A percentile compares a stretch with the other conserved stretches of the same genome.
Conservation (phyloP, 2,113 vertebrate species). For the Oncorhynchus keta region DNA sequence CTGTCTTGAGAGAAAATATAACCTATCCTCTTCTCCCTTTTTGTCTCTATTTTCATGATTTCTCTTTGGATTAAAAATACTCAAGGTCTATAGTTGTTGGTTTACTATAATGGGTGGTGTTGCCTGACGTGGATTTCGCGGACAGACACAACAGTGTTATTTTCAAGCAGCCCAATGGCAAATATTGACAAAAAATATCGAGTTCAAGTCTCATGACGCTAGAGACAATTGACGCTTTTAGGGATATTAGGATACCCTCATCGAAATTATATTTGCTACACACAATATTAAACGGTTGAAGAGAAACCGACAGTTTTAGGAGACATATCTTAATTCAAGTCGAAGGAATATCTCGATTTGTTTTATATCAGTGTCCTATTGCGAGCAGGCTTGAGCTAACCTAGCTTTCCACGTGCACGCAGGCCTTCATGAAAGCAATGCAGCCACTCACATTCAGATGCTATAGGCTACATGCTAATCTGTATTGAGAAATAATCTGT, state of each 20-base stretch:
- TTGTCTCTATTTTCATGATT: constrained; percentile 3
- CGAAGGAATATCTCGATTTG: no score
- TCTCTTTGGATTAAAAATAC: not conserved
- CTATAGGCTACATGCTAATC: not conserved
- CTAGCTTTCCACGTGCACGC: no score
- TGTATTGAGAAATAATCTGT: no score
- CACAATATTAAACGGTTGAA: no score
- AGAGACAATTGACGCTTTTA: constrained; percentile 17
- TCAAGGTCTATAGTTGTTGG: constrained; percentile 15
- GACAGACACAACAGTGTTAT: constrained; percentile 32
- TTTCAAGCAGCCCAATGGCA: constrained; percentile 31
- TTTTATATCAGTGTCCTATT: no score
- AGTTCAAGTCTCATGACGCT: constrained; percentile 4
- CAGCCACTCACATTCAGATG: not conserved
- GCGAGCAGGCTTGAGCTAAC: no score
- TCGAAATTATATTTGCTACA: not conserved
- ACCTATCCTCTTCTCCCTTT: not conserved
- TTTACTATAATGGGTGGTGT: constrained; percentile 29
- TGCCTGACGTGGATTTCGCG: constrained; percentile 39
- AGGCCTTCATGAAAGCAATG: no score
- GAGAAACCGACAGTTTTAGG: no score
- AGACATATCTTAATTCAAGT: no score
- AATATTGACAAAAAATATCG: constrained; percentile 35
- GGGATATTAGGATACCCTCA: not conserved
- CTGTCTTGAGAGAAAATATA: constrained; percentile 15